These are phyloP conservation scores for Cercopithecus diana DNA, from an alignment of 2,797 vertebrate species.

Conservation along the genomic window DNA sequence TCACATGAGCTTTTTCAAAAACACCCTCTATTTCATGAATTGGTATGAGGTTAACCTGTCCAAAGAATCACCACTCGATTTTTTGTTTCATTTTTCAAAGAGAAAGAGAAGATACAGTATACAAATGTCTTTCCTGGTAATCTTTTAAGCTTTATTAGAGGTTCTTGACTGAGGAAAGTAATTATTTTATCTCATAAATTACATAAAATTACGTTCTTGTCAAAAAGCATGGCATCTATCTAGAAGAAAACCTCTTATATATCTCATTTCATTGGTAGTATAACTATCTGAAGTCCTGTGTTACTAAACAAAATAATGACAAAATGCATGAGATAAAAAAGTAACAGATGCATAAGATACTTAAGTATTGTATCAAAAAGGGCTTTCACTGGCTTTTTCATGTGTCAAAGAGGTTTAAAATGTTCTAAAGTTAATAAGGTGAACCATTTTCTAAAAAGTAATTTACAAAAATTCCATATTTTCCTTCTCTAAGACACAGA, in stretches of 20 bases:
- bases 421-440: slow-evolving; percentile 26
- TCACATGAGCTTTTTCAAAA: background rate
- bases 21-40: background rate
- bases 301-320: background rate
- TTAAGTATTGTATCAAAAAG: background rate
- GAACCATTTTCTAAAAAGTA: slow-evolving; percentile 23
- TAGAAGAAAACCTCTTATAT: background rate
- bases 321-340: background rate
- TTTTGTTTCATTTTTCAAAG: slow-evolving; percentile 31
- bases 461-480: slow-evolving; percentile 23
- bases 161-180: slow-evolving; percentile 11
- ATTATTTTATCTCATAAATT: slow-evolving; percentile 37
- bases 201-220: slow-evolving; percentile 22
- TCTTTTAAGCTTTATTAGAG: slow-evolving; percentile 3
- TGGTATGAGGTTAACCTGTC: slow-evolving; percentile 3
- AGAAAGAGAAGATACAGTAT: background rate
- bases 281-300: background rate
- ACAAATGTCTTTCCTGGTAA: slow-evolving; percentile 3
- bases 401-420: background rate
- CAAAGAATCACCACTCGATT: background rate
- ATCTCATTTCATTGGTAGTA: background rate
- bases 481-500: slow-evolving; percentile 18
- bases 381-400: slow-evolving; percentile 17
- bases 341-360: background rate
- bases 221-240: background rate